phyloP scores from a whole-genome alignment of 2,888 invertebrate genomes.

The Serripes groenlandicus region DNA sequence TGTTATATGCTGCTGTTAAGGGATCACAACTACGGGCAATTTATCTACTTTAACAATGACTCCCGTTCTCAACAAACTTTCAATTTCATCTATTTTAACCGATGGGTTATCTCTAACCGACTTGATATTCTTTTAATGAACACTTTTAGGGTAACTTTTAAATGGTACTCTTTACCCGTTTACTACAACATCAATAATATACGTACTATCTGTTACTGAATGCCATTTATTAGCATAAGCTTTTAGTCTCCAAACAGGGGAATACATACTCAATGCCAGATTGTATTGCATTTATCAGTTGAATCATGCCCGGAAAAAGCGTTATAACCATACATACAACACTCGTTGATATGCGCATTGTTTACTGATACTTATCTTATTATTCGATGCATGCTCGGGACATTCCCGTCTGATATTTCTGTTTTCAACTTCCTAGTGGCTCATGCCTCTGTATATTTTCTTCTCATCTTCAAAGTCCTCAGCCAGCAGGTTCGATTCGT shows the following conservation, averaged over 20 bases:
- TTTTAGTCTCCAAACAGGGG: not conserved
- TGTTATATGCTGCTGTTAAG: conserved; percentile 42
- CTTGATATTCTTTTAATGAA: not conserved
- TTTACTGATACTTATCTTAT: not conserved
- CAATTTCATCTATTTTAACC: conserved; percentile 37
- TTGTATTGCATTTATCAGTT: not conserved
- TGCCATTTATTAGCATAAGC: not conserved
- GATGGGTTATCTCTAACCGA: not conserved
- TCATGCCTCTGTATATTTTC: not conserved
- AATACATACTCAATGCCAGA: no score
- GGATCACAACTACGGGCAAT: conserved; percentile 27
- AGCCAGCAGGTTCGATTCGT: not conserved
- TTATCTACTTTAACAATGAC: conserved; percentile 18
- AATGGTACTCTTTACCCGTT: not conserved
- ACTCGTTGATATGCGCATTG: no score
- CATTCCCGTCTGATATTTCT: not conserved
- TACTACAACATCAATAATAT: conserved; percentile 16
- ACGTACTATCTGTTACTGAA: conserved; percentile 27
- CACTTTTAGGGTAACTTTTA: not conserved
- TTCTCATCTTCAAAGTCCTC: not conserved
- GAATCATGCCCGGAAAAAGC: no score
- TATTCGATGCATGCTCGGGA: not conserved
- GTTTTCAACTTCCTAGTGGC: not conserved
- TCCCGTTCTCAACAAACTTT: conserved; percentile 24
- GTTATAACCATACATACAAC: no score